phyloP scores from a whole-genome alignment of 2,888 invertebrate genomes.

The Aethes cnicana region DNA sequence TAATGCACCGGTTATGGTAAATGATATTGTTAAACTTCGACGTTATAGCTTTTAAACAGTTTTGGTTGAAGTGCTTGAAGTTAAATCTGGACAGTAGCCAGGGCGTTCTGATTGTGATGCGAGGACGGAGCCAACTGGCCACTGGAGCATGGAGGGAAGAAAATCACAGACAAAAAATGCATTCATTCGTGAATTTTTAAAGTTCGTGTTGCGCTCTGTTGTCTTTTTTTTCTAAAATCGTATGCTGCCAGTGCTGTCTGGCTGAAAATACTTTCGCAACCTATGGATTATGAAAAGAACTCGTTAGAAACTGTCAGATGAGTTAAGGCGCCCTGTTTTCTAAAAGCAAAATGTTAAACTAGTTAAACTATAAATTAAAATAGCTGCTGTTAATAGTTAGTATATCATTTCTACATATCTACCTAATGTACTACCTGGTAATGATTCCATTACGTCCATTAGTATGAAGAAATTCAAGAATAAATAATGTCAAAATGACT shows the following conservation, averaged over 20 bases:
- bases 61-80: constrained; percentile 26
- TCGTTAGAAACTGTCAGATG: too few relatives aligned
- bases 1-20: constrained; percentile 20
- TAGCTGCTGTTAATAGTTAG: too few relatives aligned
- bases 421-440: too few relatives aligned
- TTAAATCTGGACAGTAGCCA: constrained; percentile 26
- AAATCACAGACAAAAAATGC: constrained; percentile 27
- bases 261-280: too few relatives aligned
- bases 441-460: too few relatives aligned
- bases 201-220: constrained; percentile 11
- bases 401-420: too few relatives aligned
- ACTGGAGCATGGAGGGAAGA: constrained; percentile 26
- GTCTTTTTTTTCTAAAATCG: background rate
- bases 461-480: too few relatives aligned
- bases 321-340: too few relatives aligned
- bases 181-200: constrained; percentile 18
- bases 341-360: too few relatives aligned
- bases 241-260: background rate
- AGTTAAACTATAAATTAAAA: too few relatives aligned
- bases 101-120: constrained; percentile 25
- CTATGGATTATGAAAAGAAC: too few relatives aligned
- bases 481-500: constrained; percentile 22
- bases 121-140: constrained; percentile 26
- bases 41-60: constrained; percentile 29
- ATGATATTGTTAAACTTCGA: constrained; percentile 26